A percentile compares a stretch with the other conserved stretches of the same genome.
Evolutionary conservation across 1,140 invertebrate species (phyloP).

Genomic region (Psix sp.): DNA sequence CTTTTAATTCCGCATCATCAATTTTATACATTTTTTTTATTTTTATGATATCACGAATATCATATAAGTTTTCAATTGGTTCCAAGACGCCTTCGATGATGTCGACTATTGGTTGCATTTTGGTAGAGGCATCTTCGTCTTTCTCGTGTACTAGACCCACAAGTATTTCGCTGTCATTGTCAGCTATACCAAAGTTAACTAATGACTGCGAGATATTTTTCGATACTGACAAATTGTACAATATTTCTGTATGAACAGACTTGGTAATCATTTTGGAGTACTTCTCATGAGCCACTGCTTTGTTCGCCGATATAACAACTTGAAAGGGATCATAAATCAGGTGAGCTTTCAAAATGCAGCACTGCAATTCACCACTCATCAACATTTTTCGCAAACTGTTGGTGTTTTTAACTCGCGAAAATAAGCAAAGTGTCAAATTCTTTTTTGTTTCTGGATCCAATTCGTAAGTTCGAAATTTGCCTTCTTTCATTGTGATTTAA

Average conservation of each 20-base stretch:
- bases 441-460: constrained; percentile 62
- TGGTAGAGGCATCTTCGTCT: constrained; percentile 65
- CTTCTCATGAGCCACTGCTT: constrained; percentile 79
- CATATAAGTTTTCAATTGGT: constrained; percentile 72
- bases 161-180: constrained; percentile 78
- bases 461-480: constrained; percentile 9
- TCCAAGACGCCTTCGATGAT: constrained; percentile 76
- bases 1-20: constrained; percentile 70
- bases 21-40: constrained; percentile 80
- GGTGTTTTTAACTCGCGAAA: constrained; percentile 80
- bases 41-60: constrained; percentile 74
- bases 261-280: constrained; percentile 79
- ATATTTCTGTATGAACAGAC: constrained; percentile 81
- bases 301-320: constrained; percentile 82
- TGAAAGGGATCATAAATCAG: constrained; percentile 82
- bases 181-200: constrained; percentile 80
- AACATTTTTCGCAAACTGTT: constrained; percentile 77
- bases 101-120: constrained; percentile 66
- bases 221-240: constrained; percentile 83
- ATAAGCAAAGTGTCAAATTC: constrained; percentile 78
- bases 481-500: constrained; percentile 2
- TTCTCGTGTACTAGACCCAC: constrained; percentile 77
- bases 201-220: constrained; percentile 84
- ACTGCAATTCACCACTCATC: constrained; percentile 78
- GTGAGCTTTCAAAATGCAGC: constrained; percentile 80